Evolutionary conservation across 2,797 vertebrate genomes (phyloP), one percentile per base, ranked within the genome.

Genomic region (Neostethus bicornis): DNA sequence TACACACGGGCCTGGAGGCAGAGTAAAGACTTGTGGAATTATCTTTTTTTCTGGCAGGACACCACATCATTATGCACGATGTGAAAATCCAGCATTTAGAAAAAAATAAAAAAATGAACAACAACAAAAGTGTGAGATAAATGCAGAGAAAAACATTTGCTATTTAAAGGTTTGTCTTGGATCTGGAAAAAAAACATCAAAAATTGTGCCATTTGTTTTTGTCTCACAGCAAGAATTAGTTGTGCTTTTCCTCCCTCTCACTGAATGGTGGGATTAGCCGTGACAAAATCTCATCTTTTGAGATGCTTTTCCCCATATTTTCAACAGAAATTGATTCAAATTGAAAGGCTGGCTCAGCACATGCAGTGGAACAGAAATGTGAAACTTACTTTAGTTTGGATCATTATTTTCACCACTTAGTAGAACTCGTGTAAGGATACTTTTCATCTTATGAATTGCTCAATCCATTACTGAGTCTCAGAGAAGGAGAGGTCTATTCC

Each of bases 91-190:
- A 51, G 11, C 54, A 72, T 47, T 58, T 49, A 24, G 43, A 61
- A 43, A 71, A 72, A 26, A 16, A 26, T n/a, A n/a, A n/a, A n/a
- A n/a, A n/a, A n/a, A n/a, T n/a, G n/a, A n/a, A n/a, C n/a, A n/a
- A n/a, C n/a, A n/a, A 21, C 19, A 46, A 51, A 61, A 60, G 25
- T 67, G 62, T 67, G 67, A 78, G 63, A 51, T 64, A 71, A 75
- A 64, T 38, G 70, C 43, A 66, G 79, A 73, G 37, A 72, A 58
- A 32, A 60, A 71, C 39, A 43, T 57, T n/a, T 65, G 25, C 74
- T 79, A 70, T 82, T 81, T 79, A 59, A 61, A 66, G 65, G 45
- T 53, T 70, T 60, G 66, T 45, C 19, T 17, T 19, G 53, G 54
- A 79, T 72, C 45, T 53, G 29, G 17, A 72, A 73, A 71, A 63